Base-by-base conservation (phyloP, 2,888 invertebrate species). In the Monopis laevigella region DNA sequence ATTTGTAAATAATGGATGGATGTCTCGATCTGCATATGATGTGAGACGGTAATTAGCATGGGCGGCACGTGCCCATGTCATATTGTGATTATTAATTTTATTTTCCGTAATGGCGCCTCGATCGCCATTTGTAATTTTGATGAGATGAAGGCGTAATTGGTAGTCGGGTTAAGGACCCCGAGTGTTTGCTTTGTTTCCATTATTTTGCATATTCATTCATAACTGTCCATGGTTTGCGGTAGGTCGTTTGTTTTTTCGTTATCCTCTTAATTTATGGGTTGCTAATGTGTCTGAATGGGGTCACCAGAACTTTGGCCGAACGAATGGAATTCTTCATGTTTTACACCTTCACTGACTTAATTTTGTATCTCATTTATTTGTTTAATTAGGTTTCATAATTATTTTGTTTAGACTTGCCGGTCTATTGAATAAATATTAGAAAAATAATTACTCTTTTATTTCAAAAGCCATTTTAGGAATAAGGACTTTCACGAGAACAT, bases 201-300 rank as follows among this genome's bases (percentile, higher is more conserved):
- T 52, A 53, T 44, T 57, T 62, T 56, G 59, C 62, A 65, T 65
- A 64, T 62, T 62, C 56, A 57, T 58, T 52, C 50, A 53, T 50
- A 54, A 48, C 52, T 29, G 35, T 17, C 36, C 39, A 35, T 38
- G 43, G 40, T 26, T 55, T 63, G 61, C 49, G 62, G 64, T 60
- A 64, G 62, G 62, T 63, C 65, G 56, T 52, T 26, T 48, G 53
- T 53, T 57, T 59, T 53, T 59, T 58, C 52, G 52, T 54, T 56
- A 51, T 48, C 45, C 53, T 40, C 43, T 38, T 50, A 49, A 49
- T 49, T 48, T 47, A 51, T 57, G 52, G 51, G 50, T 51, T 51
- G 52, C 49, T 53, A 54, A 54, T 52, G 49, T 40, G 45, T 27
- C 18, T 45, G 47, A 47, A 48, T 47, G 46, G 46, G 47, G 51